Evolutionary conservation across 2,113 vertebrate species (phyloP), one percentile per base, ranked within the genome.

Genomic region (Cinclus mexicanus): DNA sequence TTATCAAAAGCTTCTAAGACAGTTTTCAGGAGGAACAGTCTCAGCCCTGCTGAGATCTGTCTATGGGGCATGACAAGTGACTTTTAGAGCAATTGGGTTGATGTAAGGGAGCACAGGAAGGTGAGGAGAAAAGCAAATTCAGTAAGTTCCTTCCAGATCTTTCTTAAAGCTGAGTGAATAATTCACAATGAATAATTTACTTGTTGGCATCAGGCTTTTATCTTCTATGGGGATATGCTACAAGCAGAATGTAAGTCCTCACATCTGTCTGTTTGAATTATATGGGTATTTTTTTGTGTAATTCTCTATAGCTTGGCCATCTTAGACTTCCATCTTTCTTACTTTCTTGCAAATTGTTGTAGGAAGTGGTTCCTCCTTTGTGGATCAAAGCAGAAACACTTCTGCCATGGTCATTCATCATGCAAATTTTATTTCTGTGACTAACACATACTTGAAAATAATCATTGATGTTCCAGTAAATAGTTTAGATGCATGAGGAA

Each of bases 101-200:
- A 85, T 33, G 16, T 50, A 77, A 87, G 13, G 14, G 21, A 81
- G 20, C 28, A 56, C 0, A 82, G 31, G 37, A 95, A 91, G 24
- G 50, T 72, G 71, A 70, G 25, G 46, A 89, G 50, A 55, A 70
- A 28, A 91, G 9, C 33, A 91, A 93, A 94, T 67, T 63, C 46
- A 67, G 0, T n/a, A 77, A 81, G 15, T 83, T 93, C 35, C 44
- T 90, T 88, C 56, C 26, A 88, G 52, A 77, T 77, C 9, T 70
- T 63, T 94, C 75, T 53, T 83, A 70, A 93, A 93, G 39, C 47
- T 5, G 23, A 83, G 41, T 33, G 85, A 93, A 74, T 83, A 86
- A 91, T 83, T 93, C 72, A 89, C 31, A 72, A 78, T 78, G 24
- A 93, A 92, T 95, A 88, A 94, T 94, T 93, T 83, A 78, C 72